Evolutionary conservation across 1,140 invertebrate genomes (phyloP).

Genomic region (Trachymyrmex cornetzi): DNA sequence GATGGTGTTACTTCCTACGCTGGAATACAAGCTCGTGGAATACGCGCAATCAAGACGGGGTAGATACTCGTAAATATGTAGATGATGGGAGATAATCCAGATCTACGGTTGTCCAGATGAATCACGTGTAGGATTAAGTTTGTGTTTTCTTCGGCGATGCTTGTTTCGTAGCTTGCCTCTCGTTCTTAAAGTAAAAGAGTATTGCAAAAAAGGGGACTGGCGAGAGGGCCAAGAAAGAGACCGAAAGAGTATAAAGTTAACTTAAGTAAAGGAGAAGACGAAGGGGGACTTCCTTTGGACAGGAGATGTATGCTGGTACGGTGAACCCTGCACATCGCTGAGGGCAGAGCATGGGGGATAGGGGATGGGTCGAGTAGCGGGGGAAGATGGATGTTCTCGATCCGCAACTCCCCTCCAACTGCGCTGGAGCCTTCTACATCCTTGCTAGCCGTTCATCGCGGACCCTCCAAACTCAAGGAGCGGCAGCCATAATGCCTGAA

Average conservation of each 20-base stretch:
- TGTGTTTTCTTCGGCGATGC: constrained; percentile 75
- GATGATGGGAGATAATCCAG: constrained; percentile 84
- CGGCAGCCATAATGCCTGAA: constrained; percentile 85
- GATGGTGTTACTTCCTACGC: constrained; percentile 69
- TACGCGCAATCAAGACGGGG: constrained; percentile 76
- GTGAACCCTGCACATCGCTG: constrained; percentile 78
- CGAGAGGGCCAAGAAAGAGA: constrained; percentile 54
- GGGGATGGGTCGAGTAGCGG: constrained; percentile 73
- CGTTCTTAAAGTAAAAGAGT: constrained; percentile 32
- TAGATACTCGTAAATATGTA: constrained; percentile 82
- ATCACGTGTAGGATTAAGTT: constrained; percentile 82
- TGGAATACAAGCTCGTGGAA: constrained; percentile 53
- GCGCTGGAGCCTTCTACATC: constrained; percentile 68
- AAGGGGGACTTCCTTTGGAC: constrained; percentile 76
- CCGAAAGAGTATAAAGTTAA: constrained; percentile 81
- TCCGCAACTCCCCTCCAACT: constrained; percentile 75
- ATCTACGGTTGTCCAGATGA: constrained; percentile 79
- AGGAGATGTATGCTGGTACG: constrained; percentile 80
- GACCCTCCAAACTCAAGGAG: constrained; percentile 84
- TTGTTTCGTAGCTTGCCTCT: constrained; percentile 69
- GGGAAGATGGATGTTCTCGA: constrained; percentile 86
- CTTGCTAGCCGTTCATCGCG: constrained; percentile 79
- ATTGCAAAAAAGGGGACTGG: constrained; percentile 31
- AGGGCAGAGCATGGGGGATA: constrained; percentile 77
- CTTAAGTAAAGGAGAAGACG: constrained; percentile 77